Evolutionary conservation across 2,888 invertebrate genomes (phyloP), one percentile per base, ranked within the genome.

Genomic region (Tricholauxania praeusta): DNA sequence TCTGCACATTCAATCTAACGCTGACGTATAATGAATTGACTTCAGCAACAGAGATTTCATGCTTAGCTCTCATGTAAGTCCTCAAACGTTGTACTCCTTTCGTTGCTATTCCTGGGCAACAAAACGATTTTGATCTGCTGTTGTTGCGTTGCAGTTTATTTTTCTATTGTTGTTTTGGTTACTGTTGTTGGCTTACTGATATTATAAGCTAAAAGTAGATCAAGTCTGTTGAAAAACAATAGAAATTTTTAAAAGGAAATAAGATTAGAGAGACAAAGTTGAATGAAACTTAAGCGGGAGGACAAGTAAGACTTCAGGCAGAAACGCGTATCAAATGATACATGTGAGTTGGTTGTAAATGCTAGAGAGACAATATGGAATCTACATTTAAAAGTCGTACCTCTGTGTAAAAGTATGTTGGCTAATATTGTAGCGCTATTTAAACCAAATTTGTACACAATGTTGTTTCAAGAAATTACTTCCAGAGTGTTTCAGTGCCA

Each of bases 121-220:
- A 22, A 57, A 57, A 28, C 12, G 57, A 28, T 28, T 57, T 57
- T 57, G 57, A 57, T 57, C 57, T 57, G n/a, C 55, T 62, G 75
- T 69, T 74, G 72, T 71, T 74, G 72, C 39, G 39, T 39, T 39
- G 39, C 39, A 39, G 39, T 39, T 39, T 39, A 39, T 39, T 39
- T 39, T 39, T 39, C 10, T 19, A 22, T 5, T 22, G 15, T 17
- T 51, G 22, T 57, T 53, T 48, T 64, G 12, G 32, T 65, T 48
- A 19, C 62, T 59, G 39, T 47, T 67, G 62, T 55, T 66, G 52
- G 28, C 19, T 3, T 52, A 57, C 47, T 69, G 49, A 65, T 59
- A 64, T 19, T 57, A 57, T 57, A 12, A 28, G 22, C 57, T 57
- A 10, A 57, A 57, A 57, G 28, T 17, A 15, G 22, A 57, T 57